Conservation (phyloP, 2,113 vertebrate genomes). For the Ciconia stormi region DNA sequence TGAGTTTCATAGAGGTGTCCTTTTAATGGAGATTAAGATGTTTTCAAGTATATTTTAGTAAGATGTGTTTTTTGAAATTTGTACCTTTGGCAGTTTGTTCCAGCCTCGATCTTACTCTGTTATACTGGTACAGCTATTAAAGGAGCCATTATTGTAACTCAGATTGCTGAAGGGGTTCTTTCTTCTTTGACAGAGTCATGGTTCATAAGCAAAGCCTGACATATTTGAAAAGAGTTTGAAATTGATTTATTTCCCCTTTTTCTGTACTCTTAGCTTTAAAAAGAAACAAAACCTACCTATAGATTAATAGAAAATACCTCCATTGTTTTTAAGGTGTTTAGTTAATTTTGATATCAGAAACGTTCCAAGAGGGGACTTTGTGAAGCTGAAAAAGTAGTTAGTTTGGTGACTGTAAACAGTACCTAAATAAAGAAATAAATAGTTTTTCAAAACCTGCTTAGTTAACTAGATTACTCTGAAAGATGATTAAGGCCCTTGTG, state of each 20-base stretch:
- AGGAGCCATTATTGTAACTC: not conserved
- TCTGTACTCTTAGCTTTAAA: not conserved
- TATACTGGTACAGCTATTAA: not conserved
- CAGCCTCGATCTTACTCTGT: accelerated
- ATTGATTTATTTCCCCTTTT: not conserved
- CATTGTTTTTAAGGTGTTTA: not conserved
- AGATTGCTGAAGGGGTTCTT: not conserved
- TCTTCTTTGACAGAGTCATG: not conserved
- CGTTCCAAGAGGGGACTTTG: not conserved
- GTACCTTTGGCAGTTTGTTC: not conserved
- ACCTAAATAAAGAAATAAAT: not conserved
- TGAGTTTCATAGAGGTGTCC: not conserved
- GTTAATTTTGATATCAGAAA: not conserved
- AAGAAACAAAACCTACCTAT: not conserved
- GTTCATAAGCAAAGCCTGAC: not conserved
- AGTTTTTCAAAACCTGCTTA: not conserved
- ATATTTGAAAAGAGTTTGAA: not conserved
- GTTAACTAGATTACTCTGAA: not conserved
- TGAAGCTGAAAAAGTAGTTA: not conserved
- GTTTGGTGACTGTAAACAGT: not conserved
- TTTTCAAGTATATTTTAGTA: not conserved
- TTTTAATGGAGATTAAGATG: not conserved
- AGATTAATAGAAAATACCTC: not conserved
- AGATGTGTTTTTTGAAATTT: not conserved
- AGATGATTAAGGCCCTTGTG: not conserved